phyloP scores from a whole-genome alignment of 2,797 vertebrate species.

The Argyrosomus regius region DNA sequence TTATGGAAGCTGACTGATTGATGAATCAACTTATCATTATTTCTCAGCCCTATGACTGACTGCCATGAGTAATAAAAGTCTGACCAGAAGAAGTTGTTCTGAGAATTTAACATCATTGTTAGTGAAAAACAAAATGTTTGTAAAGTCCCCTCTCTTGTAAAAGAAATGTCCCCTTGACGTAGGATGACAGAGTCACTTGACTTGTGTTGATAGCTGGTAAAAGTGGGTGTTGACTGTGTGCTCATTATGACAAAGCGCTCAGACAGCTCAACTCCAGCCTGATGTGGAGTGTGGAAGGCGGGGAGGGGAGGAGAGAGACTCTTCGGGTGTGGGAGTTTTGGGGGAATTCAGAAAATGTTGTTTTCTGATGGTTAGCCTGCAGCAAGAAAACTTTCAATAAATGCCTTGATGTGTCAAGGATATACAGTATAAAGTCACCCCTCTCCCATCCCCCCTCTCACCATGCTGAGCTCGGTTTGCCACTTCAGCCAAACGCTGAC shows the following conservation, averaged over 20 bases:
- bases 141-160: conserved; percentile 29
- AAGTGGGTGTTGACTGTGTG: conserved; percentile 73
- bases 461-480: conserved; percentile 61
- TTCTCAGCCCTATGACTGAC: not conserved
- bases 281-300: conserved; percentile 44
- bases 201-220: conserved; percentile 45
- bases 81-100: not conserved
- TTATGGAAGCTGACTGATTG: not conserved
- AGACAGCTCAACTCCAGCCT: conserved; percentile 49
- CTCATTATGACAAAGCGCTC: conserved; percentile 66
- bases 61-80: not conserved
- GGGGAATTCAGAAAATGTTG: conserved; percentile 89
- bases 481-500: conserved; percentile 72
- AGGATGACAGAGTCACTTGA: conserved; percentile 54
- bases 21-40: not conserved
- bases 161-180: conserved; percentile 25
- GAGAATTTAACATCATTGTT: not conserved
- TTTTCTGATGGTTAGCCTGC: conserved; percentile 63
- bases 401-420: conserved; percentile 28
- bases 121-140: not conserved
- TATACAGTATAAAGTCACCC: conserved; percentile 1
- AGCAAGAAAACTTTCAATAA: conserved; percentile 53
- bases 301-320: conserved; percentile 40
- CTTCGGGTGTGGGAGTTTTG: conserved; percentile 84
- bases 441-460: conserved; percentile 2